Percentiles rank a stretch among this genome's conserved stretches.
phyloP scores from a whole-genome alignment of 2,888 invertebrate genomes.

The Pseudococcus longispinus region DNA sequence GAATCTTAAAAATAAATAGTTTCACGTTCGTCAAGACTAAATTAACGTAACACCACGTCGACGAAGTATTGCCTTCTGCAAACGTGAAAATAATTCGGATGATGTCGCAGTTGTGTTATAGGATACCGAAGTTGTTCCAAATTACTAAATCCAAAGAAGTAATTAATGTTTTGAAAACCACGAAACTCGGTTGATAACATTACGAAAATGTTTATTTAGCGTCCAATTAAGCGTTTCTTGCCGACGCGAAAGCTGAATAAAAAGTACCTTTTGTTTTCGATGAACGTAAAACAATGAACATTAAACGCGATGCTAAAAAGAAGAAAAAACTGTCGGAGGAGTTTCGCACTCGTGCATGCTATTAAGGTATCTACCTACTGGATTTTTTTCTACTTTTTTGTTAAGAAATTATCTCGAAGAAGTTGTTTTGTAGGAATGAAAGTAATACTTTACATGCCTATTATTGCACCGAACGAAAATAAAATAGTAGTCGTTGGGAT shows the following conservation, averaged over 20 bases:
- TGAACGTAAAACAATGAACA: slow-evolving; percentile 17
- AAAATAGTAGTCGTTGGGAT: not conserved
- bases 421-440: not conserved
- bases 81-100: slow-evolving; percentile 19
- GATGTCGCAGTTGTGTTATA: slow-evolving; percentile 6
- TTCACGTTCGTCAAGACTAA: slow-evolving; percentile 25
- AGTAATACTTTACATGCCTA: not conserved
- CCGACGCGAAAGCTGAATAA: slow-evolving; percentile 4
- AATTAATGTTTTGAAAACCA: slow-evolving; percentile 30
- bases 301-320: not conserved
- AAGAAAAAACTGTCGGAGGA: not conserved
- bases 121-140: slow-evolving; percentile 29
- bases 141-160: slow-evolving; percentile 29
- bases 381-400: not conserved
- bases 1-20: slow-evolving; percentile 3
- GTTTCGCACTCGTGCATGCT: not conserved
- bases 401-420: not conserved
- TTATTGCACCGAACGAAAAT: not conserved
- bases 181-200: slow-evolving; percentile 32
- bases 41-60: slow-evolving; percentile 13
- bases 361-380: not conserved
- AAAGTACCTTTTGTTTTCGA: slow-evolving; percentile 21
- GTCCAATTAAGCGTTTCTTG: slow-evolving; percentile 29
- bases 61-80: not conserved
- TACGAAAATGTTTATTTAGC: slow-evolving; percentile 30